These are phyloP conservation scores for Parus major DNA, from an alignment of 2,113 vertebrate genomes.

Conservation along the genomic window DNA sequence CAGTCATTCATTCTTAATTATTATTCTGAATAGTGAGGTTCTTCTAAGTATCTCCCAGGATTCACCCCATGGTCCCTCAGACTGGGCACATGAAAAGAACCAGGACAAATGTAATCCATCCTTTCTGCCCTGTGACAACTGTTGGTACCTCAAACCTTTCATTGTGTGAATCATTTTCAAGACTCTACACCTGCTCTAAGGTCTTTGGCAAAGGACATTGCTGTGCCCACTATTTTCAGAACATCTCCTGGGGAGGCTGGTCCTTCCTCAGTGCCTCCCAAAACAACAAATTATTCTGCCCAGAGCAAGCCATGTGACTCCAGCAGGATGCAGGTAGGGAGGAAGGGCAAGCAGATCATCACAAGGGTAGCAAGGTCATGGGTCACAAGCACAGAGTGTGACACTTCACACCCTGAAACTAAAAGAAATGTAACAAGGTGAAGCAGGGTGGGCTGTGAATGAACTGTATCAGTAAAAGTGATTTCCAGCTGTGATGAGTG, in stretches of 20 bases:
- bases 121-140: not conserved
- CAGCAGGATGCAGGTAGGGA: not conserved
- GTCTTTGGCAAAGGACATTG: not conserved
- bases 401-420: not conserved
- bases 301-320: fast-evolving
- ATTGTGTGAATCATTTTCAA: not conserved
- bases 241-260: not conserved
- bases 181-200: not conserved
- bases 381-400: not conserved
- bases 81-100: not conserved
- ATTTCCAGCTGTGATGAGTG: not conserved
- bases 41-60: not conserved
- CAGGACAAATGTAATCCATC: not conserved
- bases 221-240: not conserved
- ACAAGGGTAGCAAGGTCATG: not conserved
- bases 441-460: not conserved
- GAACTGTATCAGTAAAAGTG: not conserved
- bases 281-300: not conserved
- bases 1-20: not conserved
- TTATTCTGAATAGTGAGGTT: not conserved
- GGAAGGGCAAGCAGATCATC: not conserved
- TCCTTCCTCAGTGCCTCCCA: not conserved
- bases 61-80: not conserved
- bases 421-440: not conserved
- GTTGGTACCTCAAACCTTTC: not conserved